These are phyloP conservation scores for Hippocampus zosterae DNA, from an alignment of 2,113 vertebrate genomes.

Conservation along the genomic window DNA sequence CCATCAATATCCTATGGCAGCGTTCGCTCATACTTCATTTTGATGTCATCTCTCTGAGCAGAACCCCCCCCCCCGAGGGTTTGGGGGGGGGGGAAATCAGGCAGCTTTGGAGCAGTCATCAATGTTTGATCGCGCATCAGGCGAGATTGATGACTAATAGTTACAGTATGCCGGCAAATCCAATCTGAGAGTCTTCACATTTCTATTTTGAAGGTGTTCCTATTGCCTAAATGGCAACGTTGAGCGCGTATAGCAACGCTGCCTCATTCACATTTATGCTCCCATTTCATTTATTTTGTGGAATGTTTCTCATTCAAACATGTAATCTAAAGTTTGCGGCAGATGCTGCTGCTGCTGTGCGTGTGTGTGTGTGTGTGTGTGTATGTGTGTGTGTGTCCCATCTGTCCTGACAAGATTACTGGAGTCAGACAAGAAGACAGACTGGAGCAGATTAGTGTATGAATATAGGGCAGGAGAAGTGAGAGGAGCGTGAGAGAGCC, in stretches of 20 bases:
- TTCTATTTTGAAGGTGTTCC: too few relatives aligned
- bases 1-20: slow-evolving; percentile 33
- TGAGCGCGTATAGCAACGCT: too few relatives aligned
- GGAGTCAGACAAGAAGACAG: slow-evolving; percentile 72
- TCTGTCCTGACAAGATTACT: slow-evolving; percentile 79
- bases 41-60: slow-evolving; percentile 18
- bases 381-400: slow-evolving; percentile 49
- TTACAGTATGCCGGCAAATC: too few relatives aligned
- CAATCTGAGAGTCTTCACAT: too few relatives aligned
- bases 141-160: too few relatives aligned
- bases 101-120: slow-evolving; percentile 9
- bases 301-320: slow-evolving; percentile 10
- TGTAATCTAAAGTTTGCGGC: slow-evolving; percentile 8
- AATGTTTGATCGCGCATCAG: background rate
- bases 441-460: slow-evolving; percentile 72
- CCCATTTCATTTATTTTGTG: slow-evolving; percentile 2
- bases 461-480: slow-evolving; percentile 71
- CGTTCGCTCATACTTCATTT: slow-evolving; percentile 16
- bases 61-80: slow-evolving; percentile 15
- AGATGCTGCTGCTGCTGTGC: slow-evolving; percentile 11
- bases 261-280: slow-evolving; percentile 1
- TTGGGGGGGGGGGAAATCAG: background rate
- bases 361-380: slow-evolving; percentile 29
- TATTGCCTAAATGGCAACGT: too few relatives aligned
- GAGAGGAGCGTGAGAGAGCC: background rate